A percentile compares a stretch with the other conserved stretches of the same genome.
phyloP scores from a whole-genome alignment of 2,797 vertebrate species.

The Leptatherina wallacei region DNA sequence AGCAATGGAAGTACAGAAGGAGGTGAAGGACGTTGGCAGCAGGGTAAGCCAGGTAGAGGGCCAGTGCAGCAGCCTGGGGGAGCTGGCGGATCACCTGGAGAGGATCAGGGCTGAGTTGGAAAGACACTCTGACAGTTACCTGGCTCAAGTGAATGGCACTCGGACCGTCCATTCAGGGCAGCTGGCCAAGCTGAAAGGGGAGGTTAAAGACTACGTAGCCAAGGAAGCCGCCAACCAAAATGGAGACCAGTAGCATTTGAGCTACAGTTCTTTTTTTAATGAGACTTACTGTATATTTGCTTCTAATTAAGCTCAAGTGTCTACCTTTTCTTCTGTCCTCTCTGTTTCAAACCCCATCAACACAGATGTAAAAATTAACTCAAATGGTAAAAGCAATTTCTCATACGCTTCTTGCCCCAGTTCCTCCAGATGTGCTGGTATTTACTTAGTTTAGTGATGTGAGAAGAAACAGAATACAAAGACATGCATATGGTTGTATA shows the following conservation, averaged over 20 bases:
- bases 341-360: constrained; percentile 33
- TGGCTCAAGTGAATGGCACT: constrained; percentile 89
- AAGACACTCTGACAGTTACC: constrained; percentile 86
- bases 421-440: constrained; percentile 48
- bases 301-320: constrained; percentile 51
- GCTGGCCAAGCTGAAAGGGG: constrained; percentile 87
- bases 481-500: constrained; percentile 66
- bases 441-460: constrained; percentile 45
- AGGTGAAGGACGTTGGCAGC: constrained; percentile 88
- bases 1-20: constrained; percentile 86
- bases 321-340: constrained; percentile 41
- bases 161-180: constrained; percentile 87
- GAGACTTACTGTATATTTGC: constrained; percentile 47
- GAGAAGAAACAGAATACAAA: constrained; percentile 47
- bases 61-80: constrained; percentile 84
- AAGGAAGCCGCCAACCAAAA: constrained; percentile 75
- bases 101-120: constrained; percentile 86
- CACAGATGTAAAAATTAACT: constrained; percentile 63
- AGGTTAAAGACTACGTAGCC: constrained; percentile 86
- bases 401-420: constrained; percentile 17
- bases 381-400: constrained; percentile 48
- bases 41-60: constrained; percentile 89
- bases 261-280: constrained; percentile 45
- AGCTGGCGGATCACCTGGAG: constrained; percentile 85
- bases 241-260: constrained; percentile 74